Percentiles rank a stretch among this genome's conserved stretches.
phyloP scores from a whole-genome alignment of 2,113 vertebrate species.

The Lanius collurio region DNA sequence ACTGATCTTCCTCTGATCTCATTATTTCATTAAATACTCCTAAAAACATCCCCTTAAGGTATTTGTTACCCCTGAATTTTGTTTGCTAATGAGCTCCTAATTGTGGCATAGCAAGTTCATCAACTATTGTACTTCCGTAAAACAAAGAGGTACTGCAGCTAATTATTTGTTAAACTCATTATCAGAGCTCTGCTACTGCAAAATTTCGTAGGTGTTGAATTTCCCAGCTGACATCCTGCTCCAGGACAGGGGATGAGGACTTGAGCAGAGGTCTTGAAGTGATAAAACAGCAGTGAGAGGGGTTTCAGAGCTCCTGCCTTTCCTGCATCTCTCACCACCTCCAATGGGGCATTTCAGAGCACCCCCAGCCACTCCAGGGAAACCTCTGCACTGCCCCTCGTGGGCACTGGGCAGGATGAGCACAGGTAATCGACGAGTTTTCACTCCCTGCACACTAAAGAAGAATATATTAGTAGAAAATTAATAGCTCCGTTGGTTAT shows the following conservation, averaged over 20 bases:
- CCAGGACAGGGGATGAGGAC: background rate
- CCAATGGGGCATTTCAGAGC: background rate
- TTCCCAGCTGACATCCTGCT: background rate
- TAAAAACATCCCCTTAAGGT: background rate
- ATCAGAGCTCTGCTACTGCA: background rate
- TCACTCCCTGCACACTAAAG: background rate
- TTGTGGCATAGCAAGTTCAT: conserved; percentile 11
- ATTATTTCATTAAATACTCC: background rate
- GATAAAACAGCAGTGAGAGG: background rate
- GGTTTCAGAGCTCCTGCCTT: background rate
- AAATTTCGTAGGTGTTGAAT: background rate
- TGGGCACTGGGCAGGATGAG: background rate
- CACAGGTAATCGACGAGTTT: background rate
- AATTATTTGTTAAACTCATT: conserved; percentile 40
- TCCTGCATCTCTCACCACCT: background rate
- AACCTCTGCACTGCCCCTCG: fast-evolving
- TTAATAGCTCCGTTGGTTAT: background rate
- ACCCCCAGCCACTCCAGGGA: background rate
- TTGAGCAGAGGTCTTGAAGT: background rate
- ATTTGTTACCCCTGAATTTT: conserved; percentile 3
- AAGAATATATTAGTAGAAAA: conserved; percentile 7
- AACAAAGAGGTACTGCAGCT: background rate
- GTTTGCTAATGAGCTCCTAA: conserved; percentile 47
- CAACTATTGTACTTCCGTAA: background rate
- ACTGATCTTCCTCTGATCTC: background rate